phyloP scores from a whole-genome alignment of 1,140 invertebrate species.

The Mycetomoellerius zeteki region DNA sequence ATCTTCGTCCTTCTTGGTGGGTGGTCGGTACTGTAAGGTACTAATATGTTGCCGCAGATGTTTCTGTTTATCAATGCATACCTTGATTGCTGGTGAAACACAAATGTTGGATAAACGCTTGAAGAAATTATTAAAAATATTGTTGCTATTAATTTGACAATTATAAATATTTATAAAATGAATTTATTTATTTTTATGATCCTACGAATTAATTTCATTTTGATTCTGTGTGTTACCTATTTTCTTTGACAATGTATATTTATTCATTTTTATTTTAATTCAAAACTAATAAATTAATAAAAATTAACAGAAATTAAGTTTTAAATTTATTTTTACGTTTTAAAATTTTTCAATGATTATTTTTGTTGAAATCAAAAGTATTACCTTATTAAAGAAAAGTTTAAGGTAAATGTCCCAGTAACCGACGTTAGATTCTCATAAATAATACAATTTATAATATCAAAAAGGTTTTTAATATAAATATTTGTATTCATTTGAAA shows the following conservation, averaged over 20 bases:
- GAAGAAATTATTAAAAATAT: background rate
- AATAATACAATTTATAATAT: too few species aligned
- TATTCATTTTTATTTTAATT: background rate
- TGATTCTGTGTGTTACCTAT: background rate
- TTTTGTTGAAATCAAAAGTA: background rate
- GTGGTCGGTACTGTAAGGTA: slow-evolving; percentile 72
- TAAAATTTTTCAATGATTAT: background rate
- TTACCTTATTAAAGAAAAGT: background rate
- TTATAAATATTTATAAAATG: background rate
- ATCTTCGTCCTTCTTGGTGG: slow-evolving; percentile 61
- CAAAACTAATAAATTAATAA: background rate
- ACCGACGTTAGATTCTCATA: too few species aligned
- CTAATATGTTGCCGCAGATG: slow-evolving; percentile 55
- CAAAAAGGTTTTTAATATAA: too few species aligned
- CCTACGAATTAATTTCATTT: background rate
- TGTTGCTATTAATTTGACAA: background rate
- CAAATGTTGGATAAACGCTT: background rate
- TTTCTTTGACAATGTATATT: background rate
- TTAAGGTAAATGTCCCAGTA: too few species aligned
- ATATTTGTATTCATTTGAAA: too few species aligned
- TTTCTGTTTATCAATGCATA: slow-evolving; percentile 36
- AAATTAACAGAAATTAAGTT: background rate
- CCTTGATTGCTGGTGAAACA: background rate
- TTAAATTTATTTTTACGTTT: background rate
- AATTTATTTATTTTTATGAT: background rate